Percentiles rank a stretch among this genome's conserved stretches.
Conservation (phyloP, 2,113 vertebrate genomes). For the Urocitellus parryii region DNA sequence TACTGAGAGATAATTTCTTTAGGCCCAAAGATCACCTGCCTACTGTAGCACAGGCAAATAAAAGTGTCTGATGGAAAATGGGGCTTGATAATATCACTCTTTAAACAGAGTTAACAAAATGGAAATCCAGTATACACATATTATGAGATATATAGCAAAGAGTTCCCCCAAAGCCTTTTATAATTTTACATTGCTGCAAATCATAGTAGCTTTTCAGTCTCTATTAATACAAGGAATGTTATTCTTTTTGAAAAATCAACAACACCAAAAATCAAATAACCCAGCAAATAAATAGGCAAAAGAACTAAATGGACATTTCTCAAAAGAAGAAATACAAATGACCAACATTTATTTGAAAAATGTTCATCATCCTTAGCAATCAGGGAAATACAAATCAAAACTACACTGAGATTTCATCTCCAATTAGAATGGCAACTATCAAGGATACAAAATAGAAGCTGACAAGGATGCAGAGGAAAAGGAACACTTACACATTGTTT, state of each 20-base stretch:
- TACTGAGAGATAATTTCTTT: constrained; percentile 87
- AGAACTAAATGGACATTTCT: no score
- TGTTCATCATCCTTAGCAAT: no score
- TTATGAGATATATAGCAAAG: constrained; percentile 84
- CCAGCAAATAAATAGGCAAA: no score
- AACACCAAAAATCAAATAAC: not conserved
- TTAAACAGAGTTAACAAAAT: constrained; percentile 87
- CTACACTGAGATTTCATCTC: no score
- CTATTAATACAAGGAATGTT: constrained; percentile 77
- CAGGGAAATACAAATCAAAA: no score
- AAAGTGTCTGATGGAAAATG: constrained; percentile 88
- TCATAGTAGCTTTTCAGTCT: constrained; percentile 72
- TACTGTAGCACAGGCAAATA: constrained; percentile 87
- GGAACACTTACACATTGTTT: no score
- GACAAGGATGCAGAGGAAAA: no score
- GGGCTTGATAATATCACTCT: constrained; percentile 85
- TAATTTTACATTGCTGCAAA: constrained; percentile 80
- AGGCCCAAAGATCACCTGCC: constrained; percentile 85
- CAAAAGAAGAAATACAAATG: no score
- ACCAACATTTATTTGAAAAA: no score
- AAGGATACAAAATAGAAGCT: no score
- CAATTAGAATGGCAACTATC: no score
- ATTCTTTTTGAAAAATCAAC: constrained; percentile 56
- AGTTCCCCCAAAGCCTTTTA: constrained; percentile 81
- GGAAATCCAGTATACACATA: constrained; percentile 84